phyloP scores from a whole-genome alignment of 2,888 invertebrate species.

The Priocnemis perturbator region DNA sequence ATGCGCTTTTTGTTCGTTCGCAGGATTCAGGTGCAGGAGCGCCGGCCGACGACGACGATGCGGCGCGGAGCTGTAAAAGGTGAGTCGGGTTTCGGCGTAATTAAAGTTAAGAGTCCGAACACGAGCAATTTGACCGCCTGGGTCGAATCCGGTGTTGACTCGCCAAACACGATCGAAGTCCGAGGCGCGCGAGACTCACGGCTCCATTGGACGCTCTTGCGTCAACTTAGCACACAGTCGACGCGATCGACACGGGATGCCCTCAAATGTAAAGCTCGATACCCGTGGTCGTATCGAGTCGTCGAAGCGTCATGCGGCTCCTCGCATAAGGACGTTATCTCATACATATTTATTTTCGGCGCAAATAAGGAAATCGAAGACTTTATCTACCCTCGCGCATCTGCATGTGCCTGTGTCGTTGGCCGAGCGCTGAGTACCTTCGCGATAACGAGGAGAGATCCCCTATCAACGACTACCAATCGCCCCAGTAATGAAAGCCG shows the following conservation, averaged over 20 bases:
- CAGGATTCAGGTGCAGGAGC: conserved; percentile 78
- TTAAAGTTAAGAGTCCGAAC: conserved; percentile 4
- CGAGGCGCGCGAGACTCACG: no score
- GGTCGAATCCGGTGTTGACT: neutral
- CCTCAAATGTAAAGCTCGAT: neutral
- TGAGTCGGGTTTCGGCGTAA: conserved; percentile 54
- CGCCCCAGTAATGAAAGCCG: no score
- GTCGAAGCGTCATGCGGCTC: neutral
- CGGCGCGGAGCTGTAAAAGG: conserved; percentile 77
- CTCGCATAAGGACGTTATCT: conserved; percentile 2
- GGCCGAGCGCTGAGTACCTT: no score
- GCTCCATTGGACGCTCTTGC: no score
- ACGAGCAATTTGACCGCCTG: neutral
- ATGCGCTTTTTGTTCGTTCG: conserved; percentile 59
- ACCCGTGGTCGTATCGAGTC: neutral
- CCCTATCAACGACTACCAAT: no score
- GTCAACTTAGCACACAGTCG: no score
- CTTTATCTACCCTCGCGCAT: no score
- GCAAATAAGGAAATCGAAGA: no score
- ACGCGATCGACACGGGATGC: neutral
- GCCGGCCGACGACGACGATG: conserved; percentile 77
- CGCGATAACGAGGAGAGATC: no score
- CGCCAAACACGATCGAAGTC: neutral
- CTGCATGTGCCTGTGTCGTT: no score
- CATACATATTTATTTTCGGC: conserved; percentile 13